Evolutionary conservation across 2,797 vertebrate genomes (phyloP).

Genomic region (Ataeniobius toweri): DNA sequence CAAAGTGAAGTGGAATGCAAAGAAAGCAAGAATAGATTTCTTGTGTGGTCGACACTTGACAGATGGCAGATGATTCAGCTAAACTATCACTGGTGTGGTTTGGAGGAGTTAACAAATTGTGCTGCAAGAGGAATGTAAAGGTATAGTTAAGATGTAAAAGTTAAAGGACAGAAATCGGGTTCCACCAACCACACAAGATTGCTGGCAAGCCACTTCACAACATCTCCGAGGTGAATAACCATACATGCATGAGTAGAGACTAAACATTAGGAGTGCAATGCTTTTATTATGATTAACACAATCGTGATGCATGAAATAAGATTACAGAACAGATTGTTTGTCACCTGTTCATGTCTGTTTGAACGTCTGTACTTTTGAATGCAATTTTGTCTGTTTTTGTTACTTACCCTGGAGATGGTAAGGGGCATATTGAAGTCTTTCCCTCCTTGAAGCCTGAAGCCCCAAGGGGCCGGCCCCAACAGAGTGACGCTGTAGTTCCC

Average conservation of each 20-base stretch:
- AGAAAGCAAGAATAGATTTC: constrained; percentile 42
- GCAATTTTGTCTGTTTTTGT: constrained; percentile 20
- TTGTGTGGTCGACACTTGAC: constrained; percentile 50
- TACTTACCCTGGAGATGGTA: constrained; percentile 93
- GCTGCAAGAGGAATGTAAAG: constrained; percentile 5
- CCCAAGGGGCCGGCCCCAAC: constrained; percentile 94
- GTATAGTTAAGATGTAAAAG: constrained; percentile 27
- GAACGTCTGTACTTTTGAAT: constrained; percentile 17
- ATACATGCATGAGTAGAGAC: constrained; percentile 32
- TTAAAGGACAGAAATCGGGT: constrained; percentile 44
- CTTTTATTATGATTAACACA: not conserved
- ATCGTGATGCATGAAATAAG: constrained; percentile 3
- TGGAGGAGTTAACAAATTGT: constrained; percentile 20
- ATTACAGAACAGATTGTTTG: constrained; percentile 8
- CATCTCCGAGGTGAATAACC: constrained; percentile 31
- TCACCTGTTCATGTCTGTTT: constrained; percentile 14
- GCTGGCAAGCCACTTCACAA: constrained; percentile 38
- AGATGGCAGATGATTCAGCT: constrained; percentile 57
- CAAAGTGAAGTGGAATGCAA: constrained; percentile 39
- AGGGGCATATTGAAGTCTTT: constrained; percentile 98
- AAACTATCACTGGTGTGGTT: constrained; percentile 29
- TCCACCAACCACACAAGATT: constrained; percentile 35
- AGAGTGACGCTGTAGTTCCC: constrained; percentile 91
- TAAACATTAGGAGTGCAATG: constrained; percentile 12
- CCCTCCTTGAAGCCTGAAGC: constrained; percentile 96